These are phyloP conservation scores for Dendrolimus houi DNA, from an alignment of 2,888 invertebrate species.

Conservation along the genomic window DNA sequence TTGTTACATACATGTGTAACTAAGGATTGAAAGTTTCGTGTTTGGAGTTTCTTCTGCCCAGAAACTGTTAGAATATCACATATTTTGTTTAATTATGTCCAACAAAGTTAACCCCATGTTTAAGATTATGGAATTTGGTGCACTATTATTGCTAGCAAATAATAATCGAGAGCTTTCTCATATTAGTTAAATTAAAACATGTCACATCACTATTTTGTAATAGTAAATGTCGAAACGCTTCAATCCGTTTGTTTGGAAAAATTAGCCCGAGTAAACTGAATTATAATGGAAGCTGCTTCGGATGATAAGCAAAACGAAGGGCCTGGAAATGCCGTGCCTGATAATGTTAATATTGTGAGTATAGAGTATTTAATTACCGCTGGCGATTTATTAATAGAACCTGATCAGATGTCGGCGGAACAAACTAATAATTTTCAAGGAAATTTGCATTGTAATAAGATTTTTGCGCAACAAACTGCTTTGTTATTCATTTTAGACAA, in stretches of 20 bases:
- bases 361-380: slow-evolving; percentile 15
- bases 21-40: too few species aligned
- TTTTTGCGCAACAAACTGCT: not conserved
- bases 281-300: slow-evolving; percentile 50
- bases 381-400: slow-evolving; percentile 56
- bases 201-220: slow-evolving; percentile 5
- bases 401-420: slow-evolving; percentile 52
- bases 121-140: too few species aligned
- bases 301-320: slow-evolving; percentile 46
- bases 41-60: too few species aligned
- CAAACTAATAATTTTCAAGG: slow-evolving; percentile 15
- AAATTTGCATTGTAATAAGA: slow-evolving; percentile 6
- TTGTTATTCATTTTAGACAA: not conserved
- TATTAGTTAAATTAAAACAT: not conserved
- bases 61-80: too few species aligned
- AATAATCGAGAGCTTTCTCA: not conserved
- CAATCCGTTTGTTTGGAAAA: slow-evolving; percentile 30
- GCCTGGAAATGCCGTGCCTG: slow-evolving; percentile 30
- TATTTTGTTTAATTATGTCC: too few species aligned
- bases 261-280: slow-evolving; percentile 19
- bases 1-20: too few species aligned
- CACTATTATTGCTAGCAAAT: not conserved
- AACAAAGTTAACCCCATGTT: too few species aligned
- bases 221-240: slow-evolving; percentile 1
- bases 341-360: slow-evolving; percentile 42